Evolutionary conservation across 2,113 vertebrate genomes (phyloP).

Genomic region (Vombatus ursinus): DNA sequence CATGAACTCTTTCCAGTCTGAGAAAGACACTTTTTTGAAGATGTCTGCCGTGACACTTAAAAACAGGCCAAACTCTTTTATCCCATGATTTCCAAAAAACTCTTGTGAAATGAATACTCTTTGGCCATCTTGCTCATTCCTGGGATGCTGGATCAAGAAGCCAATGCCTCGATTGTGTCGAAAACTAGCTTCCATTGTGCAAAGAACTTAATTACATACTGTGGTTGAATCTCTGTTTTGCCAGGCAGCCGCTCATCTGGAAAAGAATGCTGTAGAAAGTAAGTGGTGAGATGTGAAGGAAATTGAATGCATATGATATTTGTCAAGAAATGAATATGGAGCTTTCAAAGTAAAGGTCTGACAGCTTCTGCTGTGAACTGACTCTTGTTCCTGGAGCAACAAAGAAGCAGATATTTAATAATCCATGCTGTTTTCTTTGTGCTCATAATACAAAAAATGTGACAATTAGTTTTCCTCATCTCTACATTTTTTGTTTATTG

Average conservation of each 20-base stretch:
- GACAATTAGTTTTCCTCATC: neutral
- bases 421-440: conserved; percentile 53
- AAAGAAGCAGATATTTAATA: conserved; percentile 30
- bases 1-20: conserved; percentile 29
- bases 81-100: conserved; percentile 27
- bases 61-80: conserved; percentile 28
- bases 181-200: conserved; percentile 77
- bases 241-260: conserved; percentile 76
- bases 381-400: conserved; percentile 41
- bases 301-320: conserved; percentile 76
- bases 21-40: conserved; percentile 39
- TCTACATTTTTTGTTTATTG: conserved; percentile 33
- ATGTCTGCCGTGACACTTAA: neutral
- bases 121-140: conserved; percentile 49
- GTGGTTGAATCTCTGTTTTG: conserved; percentile 78
- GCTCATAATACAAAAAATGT: conserved; percentile 32
- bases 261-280: conserved; percentile 74
- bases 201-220: conserved; percentile 80
- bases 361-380: conserved; percentile 49
- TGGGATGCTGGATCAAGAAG: conserved; percentile 52
- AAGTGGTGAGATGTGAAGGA: conserved; percentile 71
- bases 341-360: conserved; percentile 67
- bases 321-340: conserved; percentile 72
- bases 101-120: conserved; percentile 34
- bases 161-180: conserved; percentile 56